Conservation (phyloP, 2,797 vertebrate genomes). For the Notamacropus eugenii region DNA sequence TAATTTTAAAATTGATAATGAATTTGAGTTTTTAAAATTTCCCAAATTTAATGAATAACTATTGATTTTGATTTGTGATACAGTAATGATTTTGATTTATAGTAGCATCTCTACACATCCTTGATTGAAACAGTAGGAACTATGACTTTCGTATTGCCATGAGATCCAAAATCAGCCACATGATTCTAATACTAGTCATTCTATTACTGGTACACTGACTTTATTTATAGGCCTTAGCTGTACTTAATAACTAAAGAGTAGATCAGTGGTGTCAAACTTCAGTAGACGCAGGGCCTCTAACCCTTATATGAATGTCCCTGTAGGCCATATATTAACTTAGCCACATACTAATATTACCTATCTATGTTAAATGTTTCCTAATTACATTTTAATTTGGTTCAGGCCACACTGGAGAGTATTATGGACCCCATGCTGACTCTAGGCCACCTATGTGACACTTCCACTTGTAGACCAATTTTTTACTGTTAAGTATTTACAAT, state of each 20-base stretch:
- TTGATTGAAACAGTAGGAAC: neutral
- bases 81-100: neutral
- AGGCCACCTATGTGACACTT: neutral
- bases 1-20: neutral
- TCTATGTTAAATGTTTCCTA: neutral
- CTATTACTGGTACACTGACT: neutral
- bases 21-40: neutral
- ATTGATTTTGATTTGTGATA: neutral
- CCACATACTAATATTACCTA: neutral
- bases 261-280: neutral
- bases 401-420: neutral
- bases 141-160: neutral
- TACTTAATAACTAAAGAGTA: neutral
- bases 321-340: neutral
- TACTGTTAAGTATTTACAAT: neutral
- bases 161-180: neutral
- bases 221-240: neutral
- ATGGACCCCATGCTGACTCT: neutral
- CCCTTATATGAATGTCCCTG: neutral
- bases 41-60: neutral
- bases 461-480: neutral
- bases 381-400: neutral
- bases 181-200: neutral
- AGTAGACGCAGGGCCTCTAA: neutral
- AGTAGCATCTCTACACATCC: neutral